A percentile compares a stretch with the other conserved stretches of the same genome.
These are phyloP conservation scores for Spodoptera exigua DNA, from an alignment of 2,888 invertebrate genomes.

Conservation along the genomic window DNA sequence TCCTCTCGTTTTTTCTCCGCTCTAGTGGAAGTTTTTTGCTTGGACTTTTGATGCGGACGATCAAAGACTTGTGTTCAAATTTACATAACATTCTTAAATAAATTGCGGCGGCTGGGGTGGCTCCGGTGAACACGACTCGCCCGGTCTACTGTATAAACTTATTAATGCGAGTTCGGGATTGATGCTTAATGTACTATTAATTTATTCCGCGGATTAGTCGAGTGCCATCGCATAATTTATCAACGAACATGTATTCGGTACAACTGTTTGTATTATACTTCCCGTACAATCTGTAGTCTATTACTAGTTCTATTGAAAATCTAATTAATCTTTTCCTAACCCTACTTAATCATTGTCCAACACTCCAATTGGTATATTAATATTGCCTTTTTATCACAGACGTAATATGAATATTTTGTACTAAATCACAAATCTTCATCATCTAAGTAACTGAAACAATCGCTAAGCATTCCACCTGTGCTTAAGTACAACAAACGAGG, in stretches of 20 bases:
- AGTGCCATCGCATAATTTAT: slow-evolving; percentile 75
- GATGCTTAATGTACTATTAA: slow-evolving; percentile 84
- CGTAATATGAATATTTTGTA: background rate
- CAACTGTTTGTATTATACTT: slow-evolving; percentile 13
- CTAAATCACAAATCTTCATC: background rate
- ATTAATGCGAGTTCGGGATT: slow-evolving; percentile 81
- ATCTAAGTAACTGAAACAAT: slow-evolving; percentile 24
- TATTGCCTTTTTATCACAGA: too few species aligned
- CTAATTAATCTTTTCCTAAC: too few species aligned
- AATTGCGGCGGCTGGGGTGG: slow-evolving; percentile 82
- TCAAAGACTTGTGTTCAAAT: slow-evolving; percentile 89
- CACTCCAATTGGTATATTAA: too few species aligned
- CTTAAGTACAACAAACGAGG: slow-evolving; percentile 46
- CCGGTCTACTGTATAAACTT: slow-evolving; percentile 78
- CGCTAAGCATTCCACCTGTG: slow-evolving; percentile 29
- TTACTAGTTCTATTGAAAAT: too few species aligned
- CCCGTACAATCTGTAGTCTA: background rate
- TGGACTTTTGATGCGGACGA: slow-evolving; percentile 89
- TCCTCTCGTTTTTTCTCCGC: slow-evolving; percentile 85
- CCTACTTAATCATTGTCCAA: too few species aligned
- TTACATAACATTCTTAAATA: slow-evolving; percentile 90
- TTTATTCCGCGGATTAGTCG: slow-evolving; percentile 81
- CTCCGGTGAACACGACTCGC: slow-evolving; percentile 70
- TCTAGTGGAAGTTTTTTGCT: slow-evolving; percentile 85
- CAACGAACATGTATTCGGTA: slow-evolving; percentile 45